Evolutionary conservation across 2,888 invertebrate species (phyloP).

Genomic region (Abrostola tripartita): DNA sequence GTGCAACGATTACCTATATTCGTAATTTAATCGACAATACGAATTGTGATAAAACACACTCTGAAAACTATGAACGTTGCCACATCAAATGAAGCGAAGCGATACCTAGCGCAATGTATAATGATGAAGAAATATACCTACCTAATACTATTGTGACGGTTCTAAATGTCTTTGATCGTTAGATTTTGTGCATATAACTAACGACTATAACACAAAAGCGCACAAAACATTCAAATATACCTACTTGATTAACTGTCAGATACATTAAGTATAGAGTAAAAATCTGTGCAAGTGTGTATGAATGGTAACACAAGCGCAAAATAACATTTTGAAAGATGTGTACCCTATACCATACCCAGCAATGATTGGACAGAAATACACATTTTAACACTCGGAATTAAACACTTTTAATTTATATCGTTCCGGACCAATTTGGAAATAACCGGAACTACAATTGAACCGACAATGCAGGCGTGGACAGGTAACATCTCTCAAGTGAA

Average conservation of each 20-base stretch:
- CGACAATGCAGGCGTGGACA: constrained; percentile 79
- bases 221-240: constrained; percentile 10
- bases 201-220: constrained; percentile 13
- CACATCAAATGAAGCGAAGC: too few species aligned
- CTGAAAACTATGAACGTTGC: too few species aligned
- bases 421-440: constrained; percentile 39
- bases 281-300: constrained; percentile 46
- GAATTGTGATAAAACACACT: too few species aligned
- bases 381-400: constrained; percentile 46
- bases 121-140: too few species aligned
- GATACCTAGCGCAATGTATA: too few species aligned
- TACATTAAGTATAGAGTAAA: constrained; percentile 23
- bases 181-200: constrained; percentile 10
- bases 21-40: too few species aligned
- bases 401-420: constrained; percentile 29
- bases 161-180: neutral
- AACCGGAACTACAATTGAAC: constrained; percentile 43
- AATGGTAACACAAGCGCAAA: constrained; percentile 56
- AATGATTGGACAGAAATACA: constrained; percentile 76
- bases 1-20: too few species aligned
- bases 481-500: constrained; percentile 88
- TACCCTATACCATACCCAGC: constrained; percentile 81
- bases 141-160: neutral
- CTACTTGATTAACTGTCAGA: neutral
- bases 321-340: constrained; percentile 83